Percentiles rank a stretch among this genome's conserved stretches.
Evolutionary conservation across 2,888 invertebrate genomes (phyloP).

Genomic region (Homarus gammarus): DNA sequence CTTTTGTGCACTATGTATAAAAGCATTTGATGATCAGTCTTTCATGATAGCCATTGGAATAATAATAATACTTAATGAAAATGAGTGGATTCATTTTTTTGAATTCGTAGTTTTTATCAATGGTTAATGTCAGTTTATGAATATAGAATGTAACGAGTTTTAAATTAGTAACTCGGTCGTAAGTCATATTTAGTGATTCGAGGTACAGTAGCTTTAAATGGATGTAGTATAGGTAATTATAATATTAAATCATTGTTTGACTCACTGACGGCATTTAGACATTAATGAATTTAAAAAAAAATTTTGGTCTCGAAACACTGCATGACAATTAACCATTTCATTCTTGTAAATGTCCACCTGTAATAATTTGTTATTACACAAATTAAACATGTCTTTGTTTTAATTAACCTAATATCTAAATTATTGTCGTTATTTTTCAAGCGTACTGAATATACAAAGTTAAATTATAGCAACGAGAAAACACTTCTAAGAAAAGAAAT

Average conservation of each 20-base stretch:
- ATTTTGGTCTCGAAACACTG: conserved; percentile 30
- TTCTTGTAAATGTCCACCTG: conserved; percentile 22
- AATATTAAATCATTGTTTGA: background rate
- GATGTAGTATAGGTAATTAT: background rate
- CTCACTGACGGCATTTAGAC: conserved; percentile 9
- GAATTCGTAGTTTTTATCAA: conserved; percentile 13
- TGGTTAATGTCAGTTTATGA: background rate
- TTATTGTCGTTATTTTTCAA: too few relatives aligned
- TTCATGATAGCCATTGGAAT: conserved; percentile 33
- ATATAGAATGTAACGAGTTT: background rate
- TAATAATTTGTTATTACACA: background rate
- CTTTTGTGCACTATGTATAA: conserved; percentile 15
- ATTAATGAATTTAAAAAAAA: background rate
- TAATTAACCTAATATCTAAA: too few relatives aligned
- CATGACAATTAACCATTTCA: conserved; percentile 11
- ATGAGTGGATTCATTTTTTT: background rate
- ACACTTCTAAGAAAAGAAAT: too few relatives aligned
- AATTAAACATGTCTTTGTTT: background rate
- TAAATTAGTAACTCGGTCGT: background rate
- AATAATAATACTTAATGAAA: background rate
- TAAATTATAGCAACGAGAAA: too few relatives aligned
- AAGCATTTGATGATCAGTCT: conserved; percentile 27
- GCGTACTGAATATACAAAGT: too few relatives aligned
- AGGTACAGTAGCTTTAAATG: background rate
- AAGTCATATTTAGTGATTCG: background rate